Evolutionary conservation across 2,113 vertebrate species (phyloP).

Genomic region (Danio rerio): DNA sequence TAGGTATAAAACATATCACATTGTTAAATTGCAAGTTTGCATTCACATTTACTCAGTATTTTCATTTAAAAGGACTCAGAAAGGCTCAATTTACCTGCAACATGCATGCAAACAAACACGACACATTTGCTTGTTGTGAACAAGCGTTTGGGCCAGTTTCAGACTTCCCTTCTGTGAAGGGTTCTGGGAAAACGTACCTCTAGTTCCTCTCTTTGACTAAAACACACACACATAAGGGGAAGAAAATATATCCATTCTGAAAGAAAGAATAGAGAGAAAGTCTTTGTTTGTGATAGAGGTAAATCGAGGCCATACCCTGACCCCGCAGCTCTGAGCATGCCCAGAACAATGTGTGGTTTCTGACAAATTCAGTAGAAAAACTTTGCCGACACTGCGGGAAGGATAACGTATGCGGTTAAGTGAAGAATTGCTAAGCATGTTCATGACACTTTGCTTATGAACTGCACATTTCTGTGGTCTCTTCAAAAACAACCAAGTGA

Average conservation of each 20-base stretch:
- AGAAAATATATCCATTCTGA: conserved; percentile 29
- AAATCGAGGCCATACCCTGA: conserved; percentile 26
- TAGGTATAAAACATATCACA: not conserved
- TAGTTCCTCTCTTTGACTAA: conserved; percentile 47
- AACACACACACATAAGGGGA: conserved; percentile 31
- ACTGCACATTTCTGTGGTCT: no score
- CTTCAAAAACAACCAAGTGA: not conserved
- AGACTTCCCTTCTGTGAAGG: conserved; percentile 55
- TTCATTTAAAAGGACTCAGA: not conserved
- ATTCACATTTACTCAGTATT: not conserved
- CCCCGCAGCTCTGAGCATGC: conserved; percentile 26
- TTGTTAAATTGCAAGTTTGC: conserved; percentile 4
- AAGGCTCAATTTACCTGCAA: not conserved
- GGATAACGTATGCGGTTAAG: conserved; percentile 2
- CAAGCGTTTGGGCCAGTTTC: conserved; percentile 9
- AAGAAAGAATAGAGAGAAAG: conserved; percentile 34
- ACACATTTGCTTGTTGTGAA: not conserved
- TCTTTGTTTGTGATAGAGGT: conserved; percentile 34
- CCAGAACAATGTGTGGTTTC: not conserved
- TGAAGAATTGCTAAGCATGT: not conserved
- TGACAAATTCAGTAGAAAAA: conserved; percentile 24
- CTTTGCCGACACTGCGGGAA: not conserved
- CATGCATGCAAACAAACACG: not conserved
- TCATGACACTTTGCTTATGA: no score
- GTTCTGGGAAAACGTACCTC: conserved; percentile 50